These are phyloP conservation scores for Dasypolia templi DNA, from an alignment of 2,888 invertebrate species.

Conservation along the genomic window DNA sequence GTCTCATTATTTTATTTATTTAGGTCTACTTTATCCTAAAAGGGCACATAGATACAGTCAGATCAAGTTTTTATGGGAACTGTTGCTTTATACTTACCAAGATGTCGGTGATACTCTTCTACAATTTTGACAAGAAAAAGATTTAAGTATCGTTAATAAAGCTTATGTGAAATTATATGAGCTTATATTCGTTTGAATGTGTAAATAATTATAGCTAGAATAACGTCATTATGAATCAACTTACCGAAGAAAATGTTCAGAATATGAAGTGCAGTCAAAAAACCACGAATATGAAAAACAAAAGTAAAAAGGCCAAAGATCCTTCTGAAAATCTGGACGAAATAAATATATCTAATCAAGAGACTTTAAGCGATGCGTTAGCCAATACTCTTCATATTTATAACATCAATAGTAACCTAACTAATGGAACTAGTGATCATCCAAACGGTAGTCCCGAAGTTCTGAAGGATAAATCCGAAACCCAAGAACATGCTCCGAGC, in stretches of 20 bases:
- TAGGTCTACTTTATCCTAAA: conserved; percentile 68
- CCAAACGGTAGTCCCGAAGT: conserved; percentile 77
- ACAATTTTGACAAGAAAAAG: conserved; percentile 87
- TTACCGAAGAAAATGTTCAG: conserved; percentile 83
- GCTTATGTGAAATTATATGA: conserved; percentile 79
- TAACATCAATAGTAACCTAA: conserved; percentile 85
- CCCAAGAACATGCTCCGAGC: conserved; percentile 73
- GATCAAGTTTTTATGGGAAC: conserved; percentile 74
- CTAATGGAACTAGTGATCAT: conserved; percentile 87
- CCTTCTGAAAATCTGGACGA: conserved; percentile 82
- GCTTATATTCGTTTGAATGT: conserved; percentile 84
- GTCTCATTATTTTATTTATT: conserved; percentile 71
- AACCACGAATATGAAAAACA: conserved; percentile 84
- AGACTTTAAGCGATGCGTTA: conserved; percentile 83
- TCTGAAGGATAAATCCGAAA: conserved; percentile 71
- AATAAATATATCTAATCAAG: conserved; percentile 81
- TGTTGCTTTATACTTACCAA: conserved; percentile 82
- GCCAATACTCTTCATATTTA: conserved; percentile 86
- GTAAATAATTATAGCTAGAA: conserved; percentile 86
- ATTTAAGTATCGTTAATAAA: conserved; percentile 82
- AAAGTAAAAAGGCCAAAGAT: conserved; percentile 89
- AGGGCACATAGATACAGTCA: conserved; percentile 71
- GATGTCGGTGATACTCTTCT: conserved; percentile 89
- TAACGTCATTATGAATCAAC: conserved; percentile 85
- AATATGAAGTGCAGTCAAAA: conserved; percentile 86